Evolutionary conservation across 2,888 invertebrate genomes (phyloP).

Genomic region (Ectemnius continuus): DNA sequence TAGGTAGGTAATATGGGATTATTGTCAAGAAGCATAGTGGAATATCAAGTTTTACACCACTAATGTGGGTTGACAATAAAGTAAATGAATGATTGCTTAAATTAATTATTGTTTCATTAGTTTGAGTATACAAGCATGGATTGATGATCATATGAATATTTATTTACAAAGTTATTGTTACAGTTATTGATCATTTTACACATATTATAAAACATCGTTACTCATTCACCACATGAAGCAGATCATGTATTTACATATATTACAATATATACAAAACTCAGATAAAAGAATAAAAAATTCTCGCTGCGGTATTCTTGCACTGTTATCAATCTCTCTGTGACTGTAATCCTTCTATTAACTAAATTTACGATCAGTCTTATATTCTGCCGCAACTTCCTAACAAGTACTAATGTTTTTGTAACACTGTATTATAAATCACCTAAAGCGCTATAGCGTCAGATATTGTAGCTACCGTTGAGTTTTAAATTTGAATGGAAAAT

Average conservation of each 20-base stretch:
- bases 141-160: slow-evolving; percentile 23
- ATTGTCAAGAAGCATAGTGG: too few relatives aligned
- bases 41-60: too few relatives aligned
- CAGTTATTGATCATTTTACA: slow-evolving; percentile 22
- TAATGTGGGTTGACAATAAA: too few relatives aligned
- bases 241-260: slow-evolving; percentile 36
- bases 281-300: slow-evolving; percentile 7
- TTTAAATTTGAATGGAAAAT: too few relatives aligned
- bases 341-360: slow-evolving; percentile 1
- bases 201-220: slow-evolving; percentile 24
- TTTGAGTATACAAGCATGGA: too few relatives aligned
- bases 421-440: slow-evolving; percentile 1
- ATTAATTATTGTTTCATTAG: too few relatives aligned
- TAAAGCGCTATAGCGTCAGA: background rate
- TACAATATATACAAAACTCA: slow-evolving; percentile 33
- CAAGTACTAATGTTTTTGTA: background rate
- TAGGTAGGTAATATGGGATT: too few relatives aligned
- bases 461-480: background rate
- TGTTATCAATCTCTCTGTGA: background rate
- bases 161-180: slow-evolving; percentile 37
- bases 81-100: too few relatives aligned
- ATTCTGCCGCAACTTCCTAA: background rate
- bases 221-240: slow-evolving; percentile 6
- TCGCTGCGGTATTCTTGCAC: too few relatives aligned
- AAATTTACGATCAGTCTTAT: slow-evolving; percentile 34